Percentiles rank a stretch among this genome's conserved stretches.
phyloP scores from a whole-genome alignment of 2,888 invertebrate species.

The Conus canariensis region DNA sequence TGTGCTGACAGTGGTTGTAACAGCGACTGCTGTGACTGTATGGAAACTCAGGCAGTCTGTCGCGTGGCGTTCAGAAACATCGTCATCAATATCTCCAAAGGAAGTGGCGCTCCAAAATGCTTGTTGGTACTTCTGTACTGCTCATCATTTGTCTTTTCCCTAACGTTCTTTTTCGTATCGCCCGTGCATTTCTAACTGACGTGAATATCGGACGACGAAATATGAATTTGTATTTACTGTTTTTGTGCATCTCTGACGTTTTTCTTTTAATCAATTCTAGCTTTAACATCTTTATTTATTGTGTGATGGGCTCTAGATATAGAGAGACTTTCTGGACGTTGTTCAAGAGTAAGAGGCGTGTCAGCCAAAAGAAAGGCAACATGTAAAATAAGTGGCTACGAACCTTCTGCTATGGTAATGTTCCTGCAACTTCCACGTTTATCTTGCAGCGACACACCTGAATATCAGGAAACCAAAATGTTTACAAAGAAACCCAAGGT shows the following conservation, averaged over 20 bases:
- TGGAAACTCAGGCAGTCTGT: not conserved
- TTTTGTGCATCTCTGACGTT: not conserved
- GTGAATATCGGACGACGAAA: not conserved
- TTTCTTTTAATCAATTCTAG: not conserved
- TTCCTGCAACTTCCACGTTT: no score
- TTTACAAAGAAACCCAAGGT: no score
- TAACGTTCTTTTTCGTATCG: not conserved
- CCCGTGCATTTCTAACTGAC: not conserved
- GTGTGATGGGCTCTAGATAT: not conserved
- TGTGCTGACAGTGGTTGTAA: not conserved
- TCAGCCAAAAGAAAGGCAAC: not conserved
- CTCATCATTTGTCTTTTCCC: not conserved
- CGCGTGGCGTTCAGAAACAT: not conserved
- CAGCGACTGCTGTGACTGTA: not conserved
- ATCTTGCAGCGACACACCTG: no score
- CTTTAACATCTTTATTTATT: constrained; percentile 2
- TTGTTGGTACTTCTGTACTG: not conserved
- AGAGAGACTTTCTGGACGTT: not conserved
- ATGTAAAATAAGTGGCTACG: not conserved
- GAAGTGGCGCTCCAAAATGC: constrained; percentile 6
- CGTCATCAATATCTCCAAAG: not conserved
- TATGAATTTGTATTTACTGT: not conserved
- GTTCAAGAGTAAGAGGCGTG: not conserved
- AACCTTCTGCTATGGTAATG: no score
- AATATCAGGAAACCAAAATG: no score